Conservation (phyloP, 2,797 vertebrate genomes). For the Spondyliosoma cantharus region DNA sequence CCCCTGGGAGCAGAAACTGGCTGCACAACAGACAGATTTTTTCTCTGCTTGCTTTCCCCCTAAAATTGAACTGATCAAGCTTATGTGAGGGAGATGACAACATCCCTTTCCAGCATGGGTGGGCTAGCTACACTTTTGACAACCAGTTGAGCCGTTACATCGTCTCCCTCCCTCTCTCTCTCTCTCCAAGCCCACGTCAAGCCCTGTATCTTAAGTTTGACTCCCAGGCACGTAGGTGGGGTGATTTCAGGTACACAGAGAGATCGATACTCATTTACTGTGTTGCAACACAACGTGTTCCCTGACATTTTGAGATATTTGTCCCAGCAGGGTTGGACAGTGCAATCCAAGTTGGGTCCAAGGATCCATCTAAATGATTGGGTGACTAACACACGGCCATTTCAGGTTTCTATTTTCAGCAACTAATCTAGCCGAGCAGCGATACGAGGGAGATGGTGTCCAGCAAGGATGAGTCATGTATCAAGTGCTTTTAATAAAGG, state of each 20-base stretch:
- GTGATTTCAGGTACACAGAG: conserved; percentile 49
- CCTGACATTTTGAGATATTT: conserved; percentile 68
- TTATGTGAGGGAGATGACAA: conserved; percentile 14
- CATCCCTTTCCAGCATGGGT: conserved; percentile 41
- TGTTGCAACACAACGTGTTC: conserved; percentile 48
- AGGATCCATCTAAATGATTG: conserved; percentile 58
- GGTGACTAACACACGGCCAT: conserved; percentile 46
- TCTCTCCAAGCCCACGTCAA: conserved; percentile 14
- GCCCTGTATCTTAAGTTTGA: conserved; percentile 36
- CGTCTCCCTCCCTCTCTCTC: neutral
- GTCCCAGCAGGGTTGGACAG: conserved; percentile 50
- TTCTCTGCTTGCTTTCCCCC: conserved; percentile 46
- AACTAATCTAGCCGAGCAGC: conserved; percentile 35
- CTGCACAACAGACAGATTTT: conserved; percentile 27
- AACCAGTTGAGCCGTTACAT: conserved; percentile 33
- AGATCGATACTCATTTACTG: conserved; percentile 71
- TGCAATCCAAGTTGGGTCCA: conserved; percentile 50
- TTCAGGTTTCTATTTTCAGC: conserved; percentile 65
- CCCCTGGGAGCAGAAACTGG: conserved; percentile 38
- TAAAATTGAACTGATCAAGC: conserved; percentile 51
- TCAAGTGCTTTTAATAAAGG: conserved; percentile 39
- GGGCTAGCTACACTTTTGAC: conserved; percentile 25
- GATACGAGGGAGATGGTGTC: conserved; percentile 37
- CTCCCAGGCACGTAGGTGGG: conserved; percentile 49
- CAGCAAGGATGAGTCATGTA: conserved; percentile 39